These are phyloP conservation scores for Platyrinchus mystaceus DNA, from an alignment of 2,797 vertebrate genomes.

Conservation along the genomic window DNA sequence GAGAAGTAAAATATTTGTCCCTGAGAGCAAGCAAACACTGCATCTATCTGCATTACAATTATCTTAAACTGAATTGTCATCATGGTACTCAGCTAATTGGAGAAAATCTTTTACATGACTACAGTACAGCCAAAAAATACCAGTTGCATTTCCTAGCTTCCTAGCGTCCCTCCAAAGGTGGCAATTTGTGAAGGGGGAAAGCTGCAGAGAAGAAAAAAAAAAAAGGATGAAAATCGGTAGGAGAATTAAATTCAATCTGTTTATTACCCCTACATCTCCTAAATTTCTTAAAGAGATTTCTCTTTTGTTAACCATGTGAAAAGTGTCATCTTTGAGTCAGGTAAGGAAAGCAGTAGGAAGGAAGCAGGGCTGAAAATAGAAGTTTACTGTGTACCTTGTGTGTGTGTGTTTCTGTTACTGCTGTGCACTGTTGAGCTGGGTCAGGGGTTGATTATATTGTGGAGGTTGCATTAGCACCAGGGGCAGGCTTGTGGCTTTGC, in stretches of 20 bases:
- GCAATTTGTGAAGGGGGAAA: background rate
- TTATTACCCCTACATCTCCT: background rate
- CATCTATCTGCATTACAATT: background rate
- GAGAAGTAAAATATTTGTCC: background rate
- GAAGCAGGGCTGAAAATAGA: background rate
- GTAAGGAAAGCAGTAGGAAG: background rate
- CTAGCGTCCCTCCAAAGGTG: background rate
- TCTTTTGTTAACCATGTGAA: background rate
- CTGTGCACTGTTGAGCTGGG: background rate
- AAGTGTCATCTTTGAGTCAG: background rate
- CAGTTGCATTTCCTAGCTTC: background rate
- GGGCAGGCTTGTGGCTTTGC: background rate
- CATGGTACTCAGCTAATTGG: background rate
- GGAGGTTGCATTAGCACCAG: background rate
- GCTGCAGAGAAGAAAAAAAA: background rate
- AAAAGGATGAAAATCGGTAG: background rate
- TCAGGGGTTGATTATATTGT: fast-evolving
- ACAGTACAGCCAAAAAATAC: background rate
- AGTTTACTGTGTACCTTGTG: background rate
- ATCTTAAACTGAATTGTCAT: background rate
- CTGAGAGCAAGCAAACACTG: background rate
- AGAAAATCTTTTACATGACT: background rate
- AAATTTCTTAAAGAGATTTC: background rate
- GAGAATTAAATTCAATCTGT: background rate
- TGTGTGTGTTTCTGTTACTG: background rate